Evolutionary conservation across 2,113 vertebrate genomes (phyloP), one percentile per base, ranked within the genome.

Genomic region (Gavia stellata): DNA sequence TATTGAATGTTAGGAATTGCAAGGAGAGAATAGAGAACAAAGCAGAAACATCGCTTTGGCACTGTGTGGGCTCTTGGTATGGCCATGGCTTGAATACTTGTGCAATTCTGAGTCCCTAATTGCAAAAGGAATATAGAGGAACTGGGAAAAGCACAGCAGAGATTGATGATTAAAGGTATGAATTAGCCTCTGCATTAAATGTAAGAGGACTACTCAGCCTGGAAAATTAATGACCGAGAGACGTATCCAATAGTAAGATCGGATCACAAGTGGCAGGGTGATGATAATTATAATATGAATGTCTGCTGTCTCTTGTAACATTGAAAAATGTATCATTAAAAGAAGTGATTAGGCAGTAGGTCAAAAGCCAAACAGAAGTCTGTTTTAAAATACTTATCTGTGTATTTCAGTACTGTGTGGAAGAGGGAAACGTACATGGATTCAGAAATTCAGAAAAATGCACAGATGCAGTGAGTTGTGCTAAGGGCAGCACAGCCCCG

Each of bases 221-320:
- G 67, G 44, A 59, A 84, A 71, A 74, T 7, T 5, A 66, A 89
- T 81, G 73, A 62, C 59, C 0, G 6, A 53, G 63, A 61, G 21
- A 44, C 2, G 1, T 24, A 12, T 7, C 12, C 1, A 9, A 36
- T 4, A 62, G 65, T 12, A 49, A 58, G 55, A 62, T 16, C 21
- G 13, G 33, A 21, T 68, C 61, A 42, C 23, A 62, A 58, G 55
- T 33, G 63, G 50, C 63, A 77, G 53, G 59, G 19, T 36, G 34
- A 24, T 72, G 71, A 21, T 47, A 50, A 58, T 58, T 61, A 9
- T 3, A 12, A 34, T 45, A 33, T 2, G 26, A 68, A 72, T 15
- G 18, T 45, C 75, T 2, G 0, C 53, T 7, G 23, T 45, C 61
- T 71, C 58, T 12, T 4, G 0, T 65, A n/a, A 59, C 31, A 47